Percentiles rank a stretch among this genome's conserved stretches.
These are phyloP conservation scores for Eulemur albifrons DNA, from an alignment of 2,797 vertebrate genomes.

Conservation along the genomic window DNA sequence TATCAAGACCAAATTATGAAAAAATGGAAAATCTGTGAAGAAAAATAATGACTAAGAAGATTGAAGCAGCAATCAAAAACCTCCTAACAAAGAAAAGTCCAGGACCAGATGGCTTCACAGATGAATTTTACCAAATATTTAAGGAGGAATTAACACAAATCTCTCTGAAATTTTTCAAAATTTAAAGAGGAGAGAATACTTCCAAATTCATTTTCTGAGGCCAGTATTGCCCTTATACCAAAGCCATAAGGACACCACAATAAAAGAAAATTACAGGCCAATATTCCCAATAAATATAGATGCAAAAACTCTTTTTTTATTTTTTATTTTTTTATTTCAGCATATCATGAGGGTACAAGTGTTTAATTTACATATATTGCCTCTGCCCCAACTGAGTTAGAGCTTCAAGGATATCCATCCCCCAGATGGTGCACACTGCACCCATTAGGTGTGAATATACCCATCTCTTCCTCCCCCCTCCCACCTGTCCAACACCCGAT, in stretches of 20 bases:
- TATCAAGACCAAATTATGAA: background rate
- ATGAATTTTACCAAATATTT: background rate
- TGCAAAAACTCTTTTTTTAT: too few species aligned
- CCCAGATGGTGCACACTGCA: too few species aligned
- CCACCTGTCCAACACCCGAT: too few species aligned
- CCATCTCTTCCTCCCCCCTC: too few species aligned
- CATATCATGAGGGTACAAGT: too few species aligned
- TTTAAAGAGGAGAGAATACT: background rate
- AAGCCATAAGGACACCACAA: background rate
- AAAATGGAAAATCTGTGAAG: background rate
- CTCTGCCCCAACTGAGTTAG: too few species aligned
- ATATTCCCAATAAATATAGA: background rate
- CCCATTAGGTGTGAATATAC: too few species aligned
- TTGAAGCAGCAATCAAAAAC: background rate
- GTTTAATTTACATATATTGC: too few species aligned
- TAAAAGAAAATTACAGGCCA: background rate
- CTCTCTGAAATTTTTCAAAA: background rate
- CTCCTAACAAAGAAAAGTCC: background rate
- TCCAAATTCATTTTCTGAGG: background rate
- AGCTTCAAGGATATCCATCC: too few species aligned
- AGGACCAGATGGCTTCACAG: background rate
- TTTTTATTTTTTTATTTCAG: too few species aligned
- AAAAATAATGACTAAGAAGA: background rate
- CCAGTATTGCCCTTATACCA: background rate
- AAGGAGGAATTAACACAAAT: background rate